These are phyloP conservation scores for Silurus lanzhouensis DNA, from an alignment of 2,797 vertebrate species.

Conservation along the genomic window DNA sequence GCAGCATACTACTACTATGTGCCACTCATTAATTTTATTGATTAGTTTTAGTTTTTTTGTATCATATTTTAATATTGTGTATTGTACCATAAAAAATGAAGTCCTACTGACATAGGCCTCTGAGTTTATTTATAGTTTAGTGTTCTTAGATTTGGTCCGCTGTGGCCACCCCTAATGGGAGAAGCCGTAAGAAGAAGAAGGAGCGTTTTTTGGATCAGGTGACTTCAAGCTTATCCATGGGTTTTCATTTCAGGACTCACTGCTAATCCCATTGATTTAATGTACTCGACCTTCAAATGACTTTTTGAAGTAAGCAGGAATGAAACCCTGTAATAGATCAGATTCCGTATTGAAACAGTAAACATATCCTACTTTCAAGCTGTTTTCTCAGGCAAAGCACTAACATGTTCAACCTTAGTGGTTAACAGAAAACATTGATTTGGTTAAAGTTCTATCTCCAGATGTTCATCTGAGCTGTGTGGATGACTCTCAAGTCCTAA, in stretches of 20 bases:
- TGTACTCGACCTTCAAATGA: background rate
- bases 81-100: background rate
- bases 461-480: background rate
- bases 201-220: too few species aligned
- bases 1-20: background rate
- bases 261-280: background rate
- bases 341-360: background rate
- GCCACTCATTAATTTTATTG: background rate
- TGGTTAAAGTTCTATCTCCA: slow-evolving; percentile 15
- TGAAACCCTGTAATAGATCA: background rate
- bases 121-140: background rate
- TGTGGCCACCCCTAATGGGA: too few species aligned
- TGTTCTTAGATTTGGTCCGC: background rate
- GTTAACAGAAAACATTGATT: slow-evolving; percentile 20
- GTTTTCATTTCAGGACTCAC: background rate
- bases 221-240: background rate
- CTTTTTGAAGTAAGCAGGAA: background rate
- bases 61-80: background rate
- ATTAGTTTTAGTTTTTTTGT: background rate
- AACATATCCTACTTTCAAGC: background rate
- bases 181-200: too few species aligned
- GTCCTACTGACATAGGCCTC: background rate
- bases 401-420: background rate
- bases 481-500: background rate
- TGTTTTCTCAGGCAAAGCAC: background rate